Conservation (phyloP, 2,113 vertebrate species). For the Strix uralensis region DNA sequence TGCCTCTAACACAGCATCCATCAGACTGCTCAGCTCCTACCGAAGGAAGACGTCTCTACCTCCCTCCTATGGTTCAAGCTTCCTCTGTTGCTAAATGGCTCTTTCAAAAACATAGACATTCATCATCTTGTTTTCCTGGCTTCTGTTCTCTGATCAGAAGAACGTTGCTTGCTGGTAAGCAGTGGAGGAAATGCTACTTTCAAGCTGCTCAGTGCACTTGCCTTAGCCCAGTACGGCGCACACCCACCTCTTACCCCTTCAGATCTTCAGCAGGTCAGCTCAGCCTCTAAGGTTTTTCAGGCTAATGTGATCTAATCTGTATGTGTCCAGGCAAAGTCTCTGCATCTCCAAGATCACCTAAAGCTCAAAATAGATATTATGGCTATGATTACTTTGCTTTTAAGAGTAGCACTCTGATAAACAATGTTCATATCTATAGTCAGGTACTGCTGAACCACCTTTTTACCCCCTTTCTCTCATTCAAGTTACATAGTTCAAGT, state of each 20-base stretch:
- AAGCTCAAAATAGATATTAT: background rate
- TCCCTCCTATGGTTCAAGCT: background rate
- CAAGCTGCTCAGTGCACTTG: background rate
- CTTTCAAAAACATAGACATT: background rate
- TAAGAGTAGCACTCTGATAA: background rate
- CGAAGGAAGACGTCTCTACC: background rate
- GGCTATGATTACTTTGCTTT: background rate
- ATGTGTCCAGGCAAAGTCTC: background rate
- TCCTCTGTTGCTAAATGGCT: background rate
- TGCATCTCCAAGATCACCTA: background rate
- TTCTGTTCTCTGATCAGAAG: background rate
- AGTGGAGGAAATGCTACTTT: background rate
- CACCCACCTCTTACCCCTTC: background rate
- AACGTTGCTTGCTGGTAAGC: background rate
- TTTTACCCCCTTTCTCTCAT: background rate
- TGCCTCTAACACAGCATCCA: background rate
- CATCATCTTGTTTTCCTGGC: background rate
- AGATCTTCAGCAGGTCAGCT: background rate
- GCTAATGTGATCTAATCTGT: background rate
- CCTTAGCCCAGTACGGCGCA: background rate
- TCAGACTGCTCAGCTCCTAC: background rate
- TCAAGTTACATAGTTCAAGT: background rate
- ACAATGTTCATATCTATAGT: background rate
- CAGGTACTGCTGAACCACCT: background rate
- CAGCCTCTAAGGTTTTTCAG: background rate